Evolutionary conservation across 2,797 vertebrate genomes (phyloP).

Genomic region (Chaetophractus vellerosus): DNA sequence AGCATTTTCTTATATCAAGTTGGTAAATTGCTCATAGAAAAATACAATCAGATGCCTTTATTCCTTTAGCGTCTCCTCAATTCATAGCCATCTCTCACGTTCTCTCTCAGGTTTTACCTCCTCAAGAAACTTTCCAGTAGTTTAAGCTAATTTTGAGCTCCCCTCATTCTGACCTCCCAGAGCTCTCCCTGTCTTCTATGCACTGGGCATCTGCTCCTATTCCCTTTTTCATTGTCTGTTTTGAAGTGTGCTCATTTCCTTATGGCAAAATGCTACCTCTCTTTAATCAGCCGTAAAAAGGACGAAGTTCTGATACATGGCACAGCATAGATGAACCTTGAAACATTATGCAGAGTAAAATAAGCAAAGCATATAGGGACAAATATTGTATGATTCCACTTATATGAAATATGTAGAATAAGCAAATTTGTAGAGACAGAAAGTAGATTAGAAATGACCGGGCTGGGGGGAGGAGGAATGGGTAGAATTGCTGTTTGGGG

Average conservation of each 20-base stretch:
- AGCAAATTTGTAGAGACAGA: too few relatives aligned
- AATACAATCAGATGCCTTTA: background rate
- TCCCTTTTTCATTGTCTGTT: background rate
- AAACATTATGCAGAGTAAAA: too few relatives aligned
- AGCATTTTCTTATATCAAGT: background rate
- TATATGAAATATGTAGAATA: too few relatives aligned
- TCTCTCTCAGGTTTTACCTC: background rate
- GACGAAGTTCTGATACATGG: too few relatives aligned
- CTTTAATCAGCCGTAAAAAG: too few relatives aligned
- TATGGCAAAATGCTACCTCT: background rate
- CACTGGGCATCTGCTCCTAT: background rate
- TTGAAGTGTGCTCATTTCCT: background rate
- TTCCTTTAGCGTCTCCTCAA: background rate
- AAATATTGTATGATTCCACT: too few relatives aligned
- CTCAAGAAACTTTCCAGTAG: background rate
- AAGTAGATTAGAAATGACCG: too few relatives aligned
- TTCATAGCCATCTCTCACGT: background rate
- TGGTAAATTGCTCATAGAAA: constrained; percentile 37
- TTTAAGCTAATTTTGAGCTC: background rate
- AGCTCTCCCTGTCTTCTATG: background rate
- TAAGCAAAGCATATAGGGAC: too few relatives aligned
- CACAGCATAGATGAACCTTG: too few relatives aligned
- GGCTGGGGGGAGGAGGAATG: too few relatives aligned
- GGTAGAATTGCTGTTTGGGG: too few relatives aligned
- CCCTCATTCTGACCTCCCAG: background rate